Conservation (phyloP, 2,888 invertebrate genomes). For the Drosophila fungiperda region DNA sequence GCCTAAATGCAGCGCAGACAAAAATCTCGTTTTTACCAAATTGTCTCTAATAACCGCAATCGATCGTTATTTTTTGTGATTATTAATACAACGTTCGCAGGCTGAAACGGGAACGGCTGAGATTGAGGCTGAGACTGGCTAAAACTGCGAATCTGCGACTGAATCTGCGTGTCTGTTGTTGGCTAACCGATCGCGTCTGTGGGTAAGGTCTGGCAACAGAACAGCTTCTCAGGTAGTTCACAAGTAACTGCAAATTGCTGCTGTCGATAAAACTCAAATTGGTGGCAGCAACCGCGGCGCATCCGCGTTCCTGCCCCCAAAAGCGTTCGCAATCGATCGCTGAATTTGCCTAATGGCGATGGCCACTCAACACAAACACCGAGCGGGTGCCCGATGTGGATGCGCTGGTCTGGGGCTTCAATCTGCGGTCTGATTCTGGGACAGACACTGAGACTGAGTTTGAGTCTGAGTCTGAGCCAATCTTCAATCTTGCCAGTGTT, state of each 20-base stretch:
- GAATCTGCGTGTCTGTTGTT: constrained; percentile 2
- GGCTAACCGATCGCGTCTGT: constrained; percentile 1
- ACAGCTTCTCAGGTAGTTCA: constrained; percentile 84
- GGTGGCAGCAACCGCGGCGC: constrained; percentile 57
- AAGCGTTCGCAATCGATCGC: constrained; percentile 68
- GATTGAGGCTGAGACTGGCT: constrained; percentile 14
- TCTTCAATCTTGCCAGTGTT: constrained; percentile 59
- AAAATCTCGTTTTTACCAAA: constrained; percentile 76
- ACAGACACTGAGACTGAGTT: not conserved
- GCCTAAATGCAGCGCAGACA: constrained; percentile 31
- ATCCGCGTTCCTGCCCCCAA: constrained; percentile 62
- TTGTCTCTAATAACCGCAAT: constrained; percentile 82
- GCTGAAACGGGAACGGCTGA: constrained; percentile 26
- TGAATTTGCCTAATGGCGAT: constrained; percentile 82
- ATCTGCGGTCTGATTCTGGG: not conserved
- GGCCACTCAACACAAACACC: constrained; percentile 81
- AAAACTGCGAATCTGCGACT: constrained; percentile 9
- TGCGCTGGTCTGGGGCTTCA: not conserved
- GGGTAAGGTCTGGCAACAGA: constrained; percentile 59
- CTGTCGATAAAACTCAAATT: constrained; percentile 79
- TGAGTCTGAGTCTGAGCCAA: constrained; percentile 28
- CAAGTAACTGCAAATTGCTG: constrained; percentile 84
- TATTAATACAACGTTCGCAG: constrained; percentile 69
- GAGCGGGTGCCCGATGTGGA: constrained; percentile 33
- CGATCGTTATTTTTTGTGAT: constrained; percentile 83